Evolutionary conservation across 2,888 invertebrate genomes (phyloP), one percentile per base, ranked within the genome.

Genomic region (Spodoptera exigua): DNA sequence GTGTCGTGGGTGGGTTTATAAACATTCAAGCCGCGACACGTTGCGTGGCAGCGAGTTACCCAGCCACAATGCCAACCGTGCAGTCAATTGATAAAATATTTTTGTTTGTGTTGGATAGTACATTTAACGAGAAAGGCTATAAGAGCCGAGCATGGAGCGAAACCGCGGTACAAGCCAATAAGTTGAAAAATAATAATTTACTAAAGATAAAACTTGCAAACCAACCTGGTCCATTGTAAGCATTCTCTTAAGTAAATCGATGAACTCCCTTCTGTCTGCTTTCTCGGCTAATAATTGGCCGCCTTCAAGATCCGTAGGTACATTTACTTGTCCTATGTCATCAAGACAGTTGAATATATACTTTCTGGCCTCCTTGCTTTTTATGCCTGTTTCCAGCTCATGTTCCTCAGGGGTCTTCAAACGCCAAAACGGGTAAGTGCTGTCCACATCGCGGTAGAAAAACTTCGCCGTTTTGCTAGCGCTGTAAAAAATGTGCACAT

Each of bases 281-380:
- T 99, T 99, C 92, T 99, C 99, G 0, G 99, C 99, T 85, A 99
- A 93, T 73, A 99, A 94, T 88, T 99, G 99, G 65, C 98, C 98
- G 21, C 99, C 99, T 91, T 99, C 99, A 79, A 99, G 95, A 93
- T 99, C 99, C n/a, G 98, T 98, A 65, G 98, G 98, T 74, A 98
- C 98, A 88, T 99, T 99, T 7, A 99, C 98, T 93, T 98, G 97
- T 68, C 98, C 98, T 89, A 99, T 99, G 89, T 99, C 99, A 87
- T 99, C 99, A 78, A 99, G 95, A 93, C 99, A 99, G 94, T 99
- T 99, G 94, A 99, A 99, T 82, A 99, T 99, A 91, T 99, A 99
- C 92, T 99, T 99, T 83, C 99, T 95, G 3, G 99, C 99, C 95
- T 99, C 99, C 95, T 99, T 99, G 73, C 99, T 99, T 94, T 99